Conservation (phyloP, 2,113 vertebrate genomes). For the Apistogramma diplotaenia region DNA sequence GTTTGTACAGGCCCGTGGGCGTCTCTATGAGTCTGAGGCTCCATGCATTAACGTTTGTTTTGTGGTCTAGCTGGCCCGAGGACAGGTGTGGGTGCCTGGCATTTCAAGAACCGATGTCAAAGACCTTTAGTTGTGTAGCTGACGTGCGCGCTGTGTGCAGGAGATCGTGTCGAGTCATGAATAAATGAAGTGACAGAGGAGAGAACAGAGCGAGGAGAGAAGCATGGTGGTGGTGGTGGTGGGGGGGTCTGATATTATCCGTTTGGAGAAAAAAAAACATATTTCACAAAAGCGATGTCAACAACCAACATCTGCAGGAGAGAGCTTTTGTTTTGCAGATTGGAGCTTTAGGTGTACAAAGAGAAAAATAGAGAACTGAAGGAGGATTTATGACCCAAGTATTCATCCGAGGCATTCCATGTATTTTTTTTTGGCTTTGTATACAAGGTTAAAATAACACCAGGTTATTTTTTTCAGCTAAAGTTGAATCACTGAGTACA, state of each 20-base stretch:
- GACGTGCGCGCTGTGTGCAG: not conserved
- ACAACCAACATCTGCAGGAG: not conserved
- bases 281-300: conserved; percentile 22
- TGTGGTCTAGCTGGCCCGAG: conserved; percentile 22
- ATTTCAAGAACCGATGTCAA: conserved; percentile 50
- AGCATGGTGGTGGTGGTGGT: not conserved
- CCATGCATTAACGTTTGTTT: not conserved
- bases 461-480: not conserved
- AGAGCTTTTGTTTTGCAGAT: not conserved
- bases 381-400: not conserved
- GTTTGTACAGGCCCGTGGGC: conserved; percentile 2
- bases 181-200: conserved; percentile 36
- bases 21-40: conserved; percentile 6
- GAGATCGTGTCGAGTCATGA: conserved; percentile 29
- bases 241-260: conserved; percentile 21
- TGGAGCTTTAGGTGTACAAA: not conserved
- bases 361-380: not conserved
- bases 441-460: not conserved
- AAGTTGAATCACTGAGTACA: not conserved
- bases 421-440: not conserved
- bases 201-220: conserved; percentile 4
- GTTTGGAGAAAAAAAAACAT: not conserved
- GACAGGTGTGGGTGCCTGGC: conserved; percentile 55
- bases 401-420: not conserved
- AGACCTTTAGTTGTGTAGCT: conserved; percentile 44